These are phyloP conservation scores for Tenthredo scrophulariae DNA, from an alignment of 2,888 invertebrate genomes.

Conservation along the genomic window DNA sequence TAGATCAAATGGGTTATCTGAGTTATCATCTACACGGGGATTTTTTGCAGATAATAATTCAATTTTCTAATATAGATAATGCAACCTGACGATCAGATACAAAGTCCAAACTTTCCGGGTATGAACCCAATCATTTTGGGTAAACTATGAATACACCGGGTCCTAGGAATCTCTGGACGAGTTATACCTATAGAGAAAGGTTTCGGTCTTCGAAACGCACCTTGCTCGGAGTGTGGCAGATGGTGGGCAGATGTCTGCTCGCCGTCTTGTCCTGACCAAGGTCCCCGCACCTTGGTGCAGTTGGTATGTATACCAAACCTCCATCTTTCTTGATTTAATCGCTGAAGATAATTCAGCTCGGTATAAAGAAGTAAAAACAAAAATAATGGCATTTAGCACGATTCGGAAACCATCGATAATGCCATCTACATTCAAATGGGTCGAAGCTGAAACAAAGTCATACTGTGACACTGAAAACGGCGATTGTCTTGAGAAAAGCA, in stretches of 20 bases:
- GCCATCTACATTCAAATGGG: too few species aligned
- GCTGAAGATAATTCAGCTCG: not conserved
- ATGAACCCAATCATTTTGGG: too few species aligned
- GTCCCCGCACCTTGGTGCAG: not conserved
- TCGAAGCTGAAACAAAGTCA: too few species aligned
- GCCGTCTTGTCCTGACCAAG: constrained; percentile 58
- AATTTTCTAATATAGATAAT: not conserved
- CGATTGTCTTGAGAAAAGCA: too few species aligned
- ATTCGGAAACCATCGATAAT: not conserved
- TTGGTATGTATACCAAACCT: not conserved
- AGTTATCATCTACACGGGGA: not conserved
- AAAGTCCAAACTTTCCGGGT: too few species aligned
- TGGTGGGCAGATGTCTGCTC: constrained; percentile 70
- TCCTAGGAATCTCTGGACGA: not conserved
- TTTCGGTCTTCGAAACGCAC: constrained; percentile 14
- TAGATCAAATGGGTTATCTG: not conserved
- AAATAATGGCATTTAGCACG: not conserved
- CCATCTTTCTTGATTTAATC: not conserved
- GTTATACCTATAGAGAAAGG: not conserved
- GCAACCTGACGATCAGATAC: too few species aligned
- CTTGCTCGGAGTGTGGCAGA: constrained; percentile 64
- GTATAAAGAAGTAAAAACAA: not conserved
- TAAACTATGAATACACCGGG: too few species aligned
- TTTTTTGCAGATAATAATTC: not conserved
- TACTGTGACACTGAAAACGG: too few species aligned